Base-by-base conservation (phyloP, 37 sponge, comb jelly and placozoan genomes). In the Ephydatia muelleri region DNA sequence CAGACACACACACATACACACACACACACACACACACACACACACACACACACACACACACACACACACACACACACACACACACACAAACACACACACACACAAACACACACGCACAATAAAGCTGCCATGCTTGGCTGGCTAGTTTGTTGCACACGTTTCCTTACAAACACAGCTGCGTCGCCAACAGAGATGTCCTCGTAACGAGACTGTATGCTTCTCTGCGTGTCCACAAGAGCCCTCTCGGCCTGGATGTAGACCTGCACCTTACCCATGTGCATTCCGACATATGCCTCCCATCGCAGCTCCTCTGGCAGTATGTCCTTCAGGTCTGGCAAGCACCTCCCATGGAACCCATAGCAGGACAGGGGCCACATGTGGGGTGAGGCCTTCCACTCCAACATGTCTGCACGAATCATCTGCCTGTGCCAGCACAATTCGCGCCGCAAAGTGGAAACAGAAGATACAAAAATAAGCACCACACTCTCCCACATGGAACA, bases 361-460 rank as follows among this genome's bases (percentile, higher is more conserved):
- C 93, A 88, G 32, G 89, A 88, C 47, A 92, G 79, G 32, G 89
- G 93, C 93, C 93, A 92, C 76, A 88, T 88, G 12, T 32, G 26
- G 38, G n/a, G 2, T n/a, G 57, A 57, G 34, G 19, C 36, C 31
- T 27, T 36, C 93, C 93, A 92, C 23, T 74, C 64, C 72, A 71
- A 49, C 86, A 92, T 88, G 72, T 92, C 89, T 30, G 37, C 74
- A 36, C 65, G 40, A 14, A 92, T 79, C 12, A 26, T 2, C 14
- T 23, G 19, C 26, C 93, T 92, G 38, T n/a, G n/a, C n/a, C n/a
- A n/a, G n/a, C n/a, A n/a, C n/a, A n/a, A n/a, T n/a, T n/a, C n/a
- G n/a, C n/a, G n/a, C n/a, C n/a, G n/a, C n/a, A n/a, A n/a, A n/a
- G n/a, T n/a, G n/a, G n/a, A n/a, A n/a, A n/a, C n/a, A n/a, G n/a